phyloP scores from a whole-genome alignment of 2,888 invertebrate genomes.

The Idaea straminata region DNA sequence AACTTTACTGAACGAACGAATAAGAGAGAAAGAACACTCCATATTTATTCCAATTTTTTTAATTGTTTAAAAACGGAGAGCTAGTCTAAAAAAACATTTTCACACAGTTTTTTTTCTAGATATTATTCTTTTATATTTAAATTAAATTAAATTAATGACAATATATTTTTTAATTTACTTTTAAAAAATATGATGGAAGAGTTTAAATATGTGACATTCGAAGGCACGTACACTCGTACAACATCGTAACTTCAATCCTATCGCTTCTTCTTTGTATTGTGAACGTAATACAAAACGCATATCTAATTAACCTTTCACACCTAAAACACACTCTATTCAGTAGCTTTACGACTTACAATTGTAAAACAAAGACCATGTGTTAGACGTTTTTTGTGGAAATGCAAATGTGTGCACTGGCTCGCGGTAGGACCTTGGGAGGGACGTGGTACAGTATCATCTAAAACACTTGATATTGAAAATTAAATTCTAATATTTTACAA shows the following conservation, averaged over 20 bases:
- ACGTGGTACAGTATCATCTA: constrained; percentile 67
- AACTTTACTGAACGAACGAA: no score
- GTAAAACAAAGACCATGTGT: constrained; percentile 26
- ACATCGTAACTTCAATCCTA: constrained; percentile 55
- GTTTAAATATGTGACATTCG: constrained; percentile 60
- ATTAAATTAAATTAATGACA: not conserved
- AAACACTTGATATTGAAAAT: constrained; percentile 23
- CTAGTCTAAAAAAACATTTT: no score
- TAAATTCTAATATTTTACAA: constrained; percentile 11
- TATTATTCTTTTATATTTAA: no score
- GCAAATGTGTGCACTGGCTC: constrained; percentile 62
- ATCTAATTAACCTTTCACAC: constrained; percentile 17
- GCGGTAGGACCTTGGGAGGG: constrained; percentile 63
- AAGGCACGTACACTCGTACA: constrained; percentile 65
- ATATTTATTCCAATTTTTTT: no score
- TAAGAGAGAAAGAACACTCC: no score
- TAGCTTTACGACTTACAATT: constrained; percentile 28
- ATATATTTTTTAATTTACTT: constrained; percentile 28
- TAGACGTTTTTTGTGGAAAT: constrained; percentile 39
- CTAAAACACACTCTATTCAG: constrained; percentile 23
- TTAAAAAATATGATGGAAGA: constrained; percentile 52
- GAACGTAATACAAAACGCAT: constrained; percentile 29
- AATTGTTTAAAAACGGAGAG: no score
- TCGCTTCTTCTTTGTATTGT: constrained; percentile 54
- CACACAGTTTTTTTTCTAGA: no score